A percentile compares a stretch with the other conserved stretches of the same genome.
Evolutionary conservation across 1,140 invertebrate genomes (phyloP).

Genomic region (Penaeus chinensis): DNA sequence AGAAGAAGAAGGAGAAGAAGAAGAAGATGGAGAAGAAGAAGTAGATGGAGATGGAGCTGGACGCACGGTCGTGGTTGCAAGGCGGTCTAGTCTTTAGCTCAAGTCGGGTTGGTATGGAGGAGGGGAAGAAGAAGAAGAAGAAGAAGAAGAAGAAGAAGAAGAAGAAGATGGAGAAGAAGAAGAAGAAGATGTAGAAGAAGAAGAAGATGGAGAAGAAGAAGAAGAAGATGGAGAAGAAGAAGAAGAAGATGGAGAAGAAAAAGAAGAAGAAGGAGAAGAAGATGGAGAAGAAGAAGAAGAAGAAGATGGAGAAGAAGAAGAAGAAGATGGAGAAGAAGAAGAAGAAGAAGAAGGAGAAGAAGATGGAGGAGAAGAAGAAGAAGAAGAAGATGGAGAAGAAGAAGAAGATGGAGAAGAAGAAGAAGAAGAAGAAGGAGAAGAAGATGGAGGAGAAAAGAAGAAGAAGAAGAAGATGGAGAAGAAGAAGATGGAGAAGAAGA

Average conservation of each 20-base stretch:
- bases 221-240: neutral
- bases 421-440: too few relatives aligned
- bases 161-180: neutral
- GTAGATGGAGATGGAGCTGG: too few relatives aligned
- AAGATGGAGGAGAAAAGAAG: neutral
- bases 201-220: neutral
- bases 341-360: neutral
- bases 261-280: neutral
- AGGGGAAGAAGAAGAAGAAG: neutral
- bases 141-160: neutral
- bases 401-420: neutral
- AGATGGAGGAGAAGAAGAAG: neutral
- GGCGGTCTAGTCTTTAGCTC: too few relatives aligned
- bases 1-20: too few relatives aligned
- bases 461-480: neutral
- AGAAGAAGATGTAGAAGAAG: neutral
- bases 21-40: too few relatives aligned
- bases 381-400: neutral
- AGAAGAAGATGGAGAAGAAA: neutral
- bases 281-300: neutral
- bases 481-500: neutral
- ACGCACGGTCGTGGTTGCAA: too few relatives aligned
- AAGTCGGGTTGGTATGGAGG: neutral
- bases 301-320: neutral
- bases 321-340: neutral